phyloP scores from a whole-genome alignment of 2,888 invertebrate genomes.

The Zhuqinia jingwanae region DNA sequence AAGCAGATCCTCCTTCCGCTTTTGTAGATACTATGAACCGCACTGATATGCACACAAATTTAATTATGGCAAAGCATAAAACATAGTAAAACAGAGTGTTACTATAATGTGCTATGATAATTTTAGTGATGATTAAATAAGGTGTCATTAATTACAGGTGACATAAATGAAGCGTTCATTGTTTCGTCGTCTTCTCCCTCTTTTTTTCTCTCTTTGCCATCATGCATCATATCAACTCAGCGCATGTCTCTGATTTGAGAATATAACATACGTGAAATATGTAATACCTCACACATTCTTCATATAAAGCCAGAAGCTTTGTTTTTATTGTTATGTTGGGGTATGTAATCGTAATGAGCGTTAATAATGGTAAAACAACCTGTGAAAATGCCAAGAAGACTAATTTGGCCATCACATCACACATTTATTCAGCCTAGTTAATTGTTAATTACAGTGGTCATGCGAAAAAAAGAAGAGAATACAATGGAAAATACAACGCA shows the following conservation, averaged over 20 bases:
- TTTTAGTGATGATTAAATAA: slow-evolving; percentile 48
- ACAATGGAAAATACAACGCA: not conserved
- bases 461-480: slow-evolving; percentile 20
- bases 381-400: slow-evolving; percentile 50
- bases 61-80: slow-evolving; percentile 24
- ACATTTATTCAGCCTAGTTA: slow-evolving; percentile 43
- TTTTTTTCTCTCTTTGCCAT: too few relatives aligned
- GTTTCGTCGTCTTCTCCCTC: slow-evolving; percentile 20
- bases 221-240: not conserved
- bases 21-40: not conserved
- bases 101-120: slow-evolving; percentile 7
- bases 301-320: not conserved
- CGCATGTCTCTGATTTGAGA: too few relatives aligned
- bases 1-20: slow-evolving; percentile 29
- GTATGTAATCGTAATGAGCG: slow-evolving; percentile 33
- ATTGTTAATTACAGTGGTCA: slow-evolving; percentile 45
- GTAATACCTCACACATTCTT: too few relatives aligned
- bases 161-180: slow-evolving; percentile 56
- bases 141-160: slow-evolving; percentile 62
- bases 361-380: slow-evolving; percentile 47
- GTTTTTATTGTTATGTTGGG: slow-evolving; percentile 1
- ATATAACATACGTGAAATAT: too few relatives aligned
- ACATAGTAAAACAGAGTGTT: slow-evolving; percentile 3
- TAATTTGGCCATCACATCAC: slow-evolving; percentile 43
- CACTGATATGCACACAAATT: slow-evolving; percentile 1